These are phyloP conservation scores for Leptopilina clavipes DNA, from an alignment of 1,140 invertebrate species.

Conservation along the genomic window DNA sequence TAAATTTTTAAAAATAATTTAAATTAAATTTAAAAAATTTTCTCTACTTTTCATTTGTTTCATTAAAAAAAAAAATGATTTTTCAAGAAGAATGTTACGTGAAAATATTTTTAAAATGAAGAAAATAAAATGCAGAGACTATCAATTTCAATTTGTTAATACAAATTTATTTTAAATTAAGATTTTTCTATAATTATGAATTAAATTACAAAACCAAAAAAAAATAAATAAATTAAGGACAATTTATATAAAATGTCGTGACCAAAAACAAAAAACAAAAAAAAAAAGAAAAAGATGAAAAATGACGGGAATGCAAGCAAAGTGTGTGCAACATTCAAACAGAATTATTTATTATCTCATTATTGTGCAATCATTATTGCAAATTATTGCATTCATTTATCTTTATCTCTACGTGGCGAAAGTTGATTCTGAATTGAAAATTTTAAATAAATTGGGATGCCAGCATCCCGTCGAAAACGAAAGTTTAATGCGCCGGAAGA, in stretches of 20 bases:
- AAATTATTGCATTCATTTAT: conserved; percentile 63
- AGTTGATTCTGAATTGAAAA: conserved; percentile 56
- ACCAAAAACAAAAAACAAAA: not conserved
- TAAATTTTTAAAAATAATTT: too few species aligned
- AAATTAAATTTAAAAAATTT: not conserved
- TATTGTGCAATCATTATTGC: conserved; percentile 60
- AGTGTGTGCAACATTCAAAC: conserved; percentile 50
- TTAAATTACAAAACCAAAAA: too few species aligned
- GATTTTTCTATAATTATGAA: not conserved
- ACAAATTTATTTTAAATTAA: not conserved
- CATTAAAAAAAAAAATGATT: not conserved
- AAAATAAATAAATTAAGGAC: conserved; percentile 8
- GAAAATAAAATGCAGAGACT: not conserved
- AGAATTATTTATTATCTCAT: conserved; percentile 64
- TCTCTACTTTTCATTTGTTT: too few species aligned
- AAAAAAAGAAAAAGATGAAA: not conserved
- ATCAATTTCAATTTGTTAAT: not conserved
- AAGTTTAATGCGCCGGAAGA: conserved; percentile 55
- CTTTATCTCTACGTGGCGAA: conserved; percentile 59
- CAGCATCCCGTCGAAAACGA: conserved; percentile 35
- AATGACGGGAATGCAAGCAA: conserved; percentile 48
- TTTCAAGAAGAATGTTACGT: not conserved
- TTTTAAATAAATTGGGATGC: conserved; percentile 32
- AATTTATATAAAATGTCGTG: conserved; percentile 27
- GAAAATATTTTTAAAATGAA: not conserved